phyloP scores from a whole-genome alignment of 1,140 invertebrate genomes.

The Magallana ariakensis region DNA sequence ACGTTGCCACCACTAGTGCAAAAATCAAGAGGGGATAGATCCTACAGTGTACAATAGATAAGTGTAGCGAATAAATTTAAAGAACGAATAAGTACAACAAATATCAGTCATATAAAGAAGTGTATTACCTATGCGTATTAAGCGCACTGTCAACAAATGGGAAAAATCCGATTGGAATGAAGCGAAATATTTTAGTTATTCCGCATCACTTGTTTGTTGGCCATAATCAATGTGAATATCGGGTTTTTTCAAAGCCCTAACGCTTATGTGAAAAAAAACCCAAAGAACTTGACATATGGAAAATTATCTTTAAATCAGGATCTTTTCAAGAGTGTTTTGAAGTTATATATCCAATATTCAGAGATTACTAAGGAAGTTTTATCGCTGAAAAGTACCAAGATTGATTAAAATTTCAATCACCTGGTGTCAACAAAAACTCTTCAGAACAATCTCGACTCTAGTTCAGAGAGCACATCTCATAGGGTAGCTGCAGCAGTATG shows the following conservation, averaged over 20 bases:
- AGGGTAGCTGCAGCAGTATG: constrained; percentile 10
- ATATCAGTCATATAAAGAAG: constrained; percentile 38
- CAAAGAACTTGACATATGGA: constrained; percentile 1
- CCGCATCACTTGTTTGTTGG: constrained; percentile 36
- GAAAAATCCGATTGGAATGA: constrained; percentile 12
- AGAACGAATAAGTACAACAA: constrained; percentile 23
- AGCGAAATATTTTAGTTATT: not conserved
- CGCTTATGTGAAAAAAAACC: not conserved
- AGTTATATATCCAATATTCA: not conserved
- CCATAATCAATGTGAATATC: constrained; percentile 19
- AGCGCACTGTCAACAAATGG: constrained; percentile 30
- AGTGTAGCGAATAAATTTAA: constrained; percentile 42
- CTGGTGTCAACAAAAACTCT: constrained; percentile 39
- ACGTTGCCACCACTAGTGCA: constrained; percentile 48
- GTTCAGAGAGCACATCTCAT: not conserved
- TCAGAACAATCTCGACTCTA: constrained; percentile 23
- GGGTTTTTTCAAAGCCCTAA: constrained; percentile 20
- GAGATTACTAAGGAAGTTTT: constrained; percentile 12
- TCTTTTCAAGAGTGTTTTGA: not conserved
- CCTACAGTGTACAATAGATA: not conserved
- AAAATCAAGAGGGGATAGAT: constrained; percentile 12
- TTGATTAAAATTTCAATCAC: constrained; percentile 35
- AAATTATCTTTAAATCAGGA: constrained; percentile 26
- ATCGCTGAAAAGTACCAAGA: not conserved
- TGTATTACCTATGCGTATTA: constrained; percentile 36